Evolutionary conservation across 2,888 invertebrate genomes (phyloP).

Genomic region (Maniola hyperantus): DNA sequence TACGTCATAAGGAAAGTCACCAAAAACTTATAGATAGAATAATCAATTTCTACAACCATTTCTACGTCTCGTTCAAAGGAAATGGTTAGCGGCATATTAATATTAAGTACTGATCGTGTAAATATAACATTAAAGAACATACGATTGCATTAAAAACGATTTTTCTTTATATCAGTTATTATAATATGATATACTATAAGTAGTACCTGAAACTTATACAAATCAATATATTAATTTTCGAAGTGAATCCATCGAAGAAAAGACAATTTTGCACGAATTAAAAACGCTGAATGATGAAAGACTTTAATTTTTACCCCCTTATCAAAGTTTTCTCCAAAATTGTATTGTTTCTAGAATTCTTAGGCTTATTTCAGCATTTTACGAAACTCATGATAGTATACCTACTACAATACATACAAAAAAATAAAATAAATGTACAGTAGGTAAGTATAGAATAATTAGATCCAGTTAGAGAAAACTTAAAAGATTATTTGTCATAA

Average conservation of each 20-base stretch:
- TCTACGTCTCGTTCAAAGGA: slow-evolving; percentile 55
- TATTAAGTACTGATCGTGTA: slow-evolving; percentile 57
- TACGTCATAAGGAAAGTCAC: slow-evolving; percentile 18
- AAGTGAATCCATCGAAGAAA: background rate
- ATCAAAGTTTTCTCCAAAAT: background rate
- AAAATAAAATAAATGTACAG: too few species aligned
- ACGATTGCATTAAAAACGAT: slow-evolving; percentile 36
- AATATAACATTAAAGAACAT: slow-evolving; percentile 46
- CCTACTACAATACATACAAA: too few species aligned
- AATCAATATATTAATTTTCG: background rate
- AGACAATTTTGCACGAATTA: background rate
- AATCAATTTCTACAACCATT: slow-evolving; percentile 71
- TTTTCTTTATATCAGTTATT: slow-evolving; percentile 25
- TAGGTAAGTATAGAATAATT: too few species aligned
- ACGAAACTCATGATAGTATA: too few species aligned
- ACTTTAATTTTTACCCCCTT: too few species aligned
- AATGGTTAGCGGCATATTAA: slow-evolving; percentile 72
- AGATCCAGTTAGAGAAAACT: too few species aligned
- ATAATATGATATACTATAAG: background rate
- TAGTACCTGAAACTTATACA: background rate
- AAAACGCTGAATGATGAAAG: background rate
- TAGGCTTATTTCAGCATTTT: too few species aligned
- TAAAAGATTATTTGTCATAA: too few species aligned
- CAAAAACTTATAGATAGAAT: slow-evolving; percentile 45
- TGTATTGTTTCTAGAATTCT: too few species aligned